phyloP scores from a whole-genome alignment of 2,888 invertebrate species.

The Sturmia bella region DNA sequence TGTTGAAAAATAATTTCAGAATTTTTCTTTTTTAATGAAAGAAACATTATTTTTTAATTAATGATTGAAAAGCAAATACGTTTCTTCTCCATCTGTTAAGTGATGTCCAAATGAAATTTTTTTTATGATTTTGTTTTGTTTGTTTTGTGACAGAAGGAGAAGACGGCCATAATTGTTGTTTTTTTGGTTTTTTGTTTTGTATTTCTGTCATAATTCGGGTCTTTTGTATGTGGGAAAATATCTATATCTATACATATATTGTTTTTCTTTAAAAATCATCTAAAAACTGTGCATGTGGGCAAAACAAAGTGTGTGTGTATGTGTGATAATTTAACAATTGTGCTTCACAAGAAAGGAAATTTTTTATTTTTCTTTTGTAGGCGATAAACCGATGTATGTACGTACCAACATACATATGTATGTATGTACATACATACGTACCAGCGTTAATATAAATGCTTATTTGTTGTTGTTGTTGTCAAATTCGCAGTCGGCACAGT shows the following conservation, averaged over 20 bases:
- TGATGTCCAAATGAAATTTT: slow-evolving; percentile 36
- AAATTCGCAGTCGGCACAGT: slow-evolving; percentile 56
- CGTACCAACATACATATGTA: not conserved
- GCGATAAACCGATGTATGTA: slow-evolving; percentile 8
- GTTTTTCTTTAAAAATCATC: slow-evolving; percentile 8
- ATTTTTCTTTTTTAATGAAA: slow-evolving; percentile 5
- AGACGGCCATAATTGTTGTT: slow-evolving; percentile 11
- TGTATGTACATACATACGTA: too few species aligned
- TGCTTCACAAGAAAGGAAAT: slow-evolving; percentile 22
- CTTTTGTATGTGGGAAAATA: slow-evolving; percentile 15
- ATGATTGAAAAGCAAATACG: slow-evolving; percentile 1
- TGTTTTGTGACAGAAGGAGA: slow-evolving; percentile 14
- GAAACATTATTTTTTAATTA: not conserved
- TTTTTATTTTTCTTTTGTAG: slow-evolving; percentile 21
- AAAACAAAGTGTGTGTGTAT: slow-evolving; percentile 61
- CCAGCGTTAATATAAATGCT: not conserved
- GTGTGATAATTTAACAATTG: slow-evolving; percentile 61
- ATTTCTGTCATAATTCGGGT: slow-evolving; percentile 42
- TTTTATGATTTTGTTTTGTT: slow-evolving; percentile 17
- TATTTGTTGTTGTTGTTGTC: slow-evolving; percentile 34
- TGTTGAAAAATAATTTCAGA: slow-evolving; percentile 17
- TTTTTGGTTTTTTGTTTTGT: not conserved
- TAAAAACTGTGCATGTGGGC: slow-evolving; percentile 22
- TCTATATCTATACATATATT: not conserved
- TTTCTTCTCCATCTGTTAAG: slow-evolving; percentile 54